phyloP scores from a whole-genome alignment of 2,888 invertebrate species.

The Creontiades dilutus region DNA sequence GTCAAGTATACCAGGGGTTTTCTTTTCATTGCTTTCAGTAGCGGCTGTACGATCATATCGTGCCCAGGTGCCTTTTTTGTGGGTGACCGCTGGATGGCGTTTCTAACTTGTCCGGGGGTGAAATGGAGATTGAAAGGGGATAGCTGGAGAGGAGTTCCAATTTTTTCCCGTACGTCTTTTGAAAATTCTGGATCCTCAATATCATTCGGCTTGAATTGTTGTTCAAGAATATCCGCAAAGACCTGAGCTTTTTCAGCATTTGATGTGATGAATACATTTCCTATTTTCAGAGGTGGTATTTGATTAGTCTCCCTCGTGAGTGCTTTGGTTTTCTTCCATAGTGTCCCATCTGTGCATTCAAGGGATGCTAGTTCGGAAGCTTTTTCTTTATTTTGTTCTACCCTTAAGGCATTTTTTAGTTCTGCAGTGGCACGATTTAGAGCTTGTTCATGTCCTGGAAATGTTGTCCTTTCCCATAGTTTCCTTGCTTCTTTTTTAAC shows the following conservation, averaged over 20 bases:
- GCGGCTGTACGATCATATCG: slow-evolving; percentile 37
- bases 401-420: not conserved
- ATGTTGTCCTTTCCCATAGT: slow-evolving; percentile 11
- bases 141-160: slow-evolving; percentile 30
- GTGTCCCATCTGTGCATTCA: slow-evolving; percentile 1
- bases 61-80: slow-evolving; percentile 46
- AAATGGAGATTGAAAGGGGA: slow-evolving; percentile 53
- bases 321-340: slow-evolving; percentile 41
- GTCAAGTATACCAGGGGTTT: slow-evolving; percentile 35
- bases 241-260: slow-evolving; percentile 1
- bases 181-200: not conserved
- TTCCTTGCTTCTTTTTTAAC: not conserved
- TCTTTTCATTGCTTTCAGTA: slow-evolving; percentile 30
- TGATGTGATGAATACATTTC: slow-evolving; percentile 7
- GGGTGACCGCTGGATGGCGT: slow-evolving; percentile 20
- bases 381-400: not conserved
- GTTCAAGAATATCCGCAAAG: slow-evolving; percentile 47
- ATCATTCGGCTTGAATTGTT: not conserved
- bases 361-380: not conserved
- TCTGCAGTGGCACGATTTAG: not conserved
- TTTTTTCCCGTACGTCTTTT: not conserved
- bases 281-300: slow-evolving; percentile 41
- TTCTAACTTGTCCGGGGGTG: slow-evolving; percentile 36
- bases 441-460: not conserved
- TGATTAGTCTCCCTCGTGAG: not conserved